Conservation (phyloP, 2,888 invertebrate species). For the Cantharis rufa region DNA sequence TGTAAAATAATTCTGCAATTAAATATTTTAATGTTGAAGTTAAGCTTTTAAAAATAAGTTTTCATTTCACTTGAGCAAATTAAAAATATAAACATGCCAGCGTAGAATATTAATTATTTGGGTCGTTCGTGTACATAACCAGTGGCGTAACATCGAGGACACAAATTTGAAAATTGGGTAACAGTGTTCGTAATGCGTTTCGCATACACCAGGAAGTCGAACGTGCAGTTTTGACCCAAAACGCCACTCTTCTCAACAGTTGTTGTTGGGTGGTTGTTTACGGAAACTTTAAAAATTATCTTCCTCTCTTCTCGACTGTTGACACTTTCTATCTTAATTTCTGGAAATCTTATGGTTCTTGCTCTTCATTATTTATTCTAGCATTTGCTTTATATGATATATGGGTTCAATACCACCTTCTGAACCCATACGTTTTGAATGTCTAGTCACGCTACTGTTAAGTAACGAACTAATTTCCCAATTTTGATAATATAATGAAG, state of each 20-base stretch:
- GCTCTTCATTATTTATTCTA: neutral
- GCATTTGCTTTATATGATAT: neutral
- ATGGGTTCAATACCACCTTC: neutral
- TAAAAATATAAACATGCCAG: neutral
- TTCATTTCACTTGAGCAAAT: neutral
- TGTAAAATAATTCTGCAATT: neutral
- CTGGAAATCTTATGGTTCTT: neutral
- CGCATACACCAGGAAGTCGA: neutral
- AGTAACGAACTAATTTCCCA: neutral
- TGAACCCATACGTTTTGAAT: neutral
- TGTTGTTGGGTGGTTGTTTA: too few species aligned
- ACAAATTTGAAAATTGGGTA: neutral
- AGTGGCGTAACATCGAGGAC: neutral
- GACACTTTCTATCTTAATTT: neutral
- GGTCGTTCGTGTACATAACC: neutral
- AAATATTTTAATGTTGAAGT: neutral
- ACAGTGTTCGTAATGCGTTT: neutral
- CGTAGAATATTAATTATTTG: neutral
- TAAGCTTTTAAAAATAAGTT: neutral
- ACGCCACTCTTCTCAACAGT: too few species aligned
- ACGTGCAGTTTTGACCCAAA: neutral
- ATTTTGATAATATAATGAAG: neutral
- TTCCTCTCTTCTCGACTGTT: neutral
- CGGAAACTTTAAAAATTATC: neutral
- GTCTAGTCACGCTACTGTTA: neutral